Evolutionary conservation across 2,113 vertebrate species (phyloP).

Genomic region (Cheirogaleus medius): DNA sequence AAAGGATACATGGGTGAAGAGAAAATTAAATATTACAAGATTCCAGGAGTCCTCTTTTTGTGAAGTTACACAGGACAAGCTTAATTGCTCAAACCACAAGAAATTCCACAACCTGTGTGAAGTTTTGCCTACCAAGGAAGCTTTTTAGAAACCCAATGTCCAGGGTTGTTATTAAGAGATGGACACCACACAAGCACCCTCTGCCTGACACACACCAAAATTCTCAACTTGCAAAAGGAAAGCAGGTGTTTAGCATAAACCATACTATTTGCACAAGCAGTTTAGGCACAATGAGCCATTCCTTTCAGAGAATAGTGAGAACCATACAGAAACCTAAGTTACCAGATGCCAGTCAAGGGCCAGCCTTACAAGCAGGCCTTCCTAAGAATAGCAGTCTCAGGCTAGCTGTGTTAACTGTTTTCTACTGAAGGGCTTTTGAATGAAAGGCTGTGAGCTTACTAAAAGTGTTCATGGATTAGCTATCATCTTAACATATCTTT

Average conservation of each 20-base stretch:
- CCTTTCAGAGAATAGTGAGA: not conserved
- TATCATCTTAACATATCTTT: not conserved
- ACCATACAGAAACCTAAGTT: not conserved
- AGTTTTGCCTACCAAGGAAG: not conserved
- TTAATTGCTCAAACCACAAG: not conserved
- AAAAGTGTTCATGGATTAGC: not conserved
- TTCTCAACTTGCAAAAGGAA: not conserved
- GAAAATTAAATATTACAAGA: not conserved
- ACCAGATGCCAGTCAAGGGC: not conserved
- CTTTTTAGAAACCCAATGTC: not conserved
- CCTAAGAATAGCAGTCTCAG: not conserved
- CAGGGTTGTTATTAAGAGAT: not conserved
- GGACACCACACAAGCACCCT: not conserved
- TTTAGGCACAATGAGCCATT: not conserved
- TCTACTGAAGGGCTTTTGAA: not conserved
- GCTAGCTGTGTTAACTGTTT: not conserved
- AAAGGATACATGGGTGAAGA: not conserved
- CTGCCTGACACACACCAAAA: not conserved
- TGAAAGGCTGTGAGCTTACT: not conserved
- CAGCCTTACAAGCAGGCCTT: not conserved
- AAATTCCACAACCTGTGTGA: no score
- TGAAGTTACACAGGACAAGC: not conserved
- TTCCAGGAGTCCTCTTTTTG: not conserved
- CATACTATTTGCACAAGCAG: not conserved
- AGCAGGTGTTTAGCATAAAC: not conserved